Evolutionary conservation across 2,888 invertebrate genomes (phyloP), one percentile per base, ranked within the genome.

Genomic region (Andrena chrysosceles): DNA sequence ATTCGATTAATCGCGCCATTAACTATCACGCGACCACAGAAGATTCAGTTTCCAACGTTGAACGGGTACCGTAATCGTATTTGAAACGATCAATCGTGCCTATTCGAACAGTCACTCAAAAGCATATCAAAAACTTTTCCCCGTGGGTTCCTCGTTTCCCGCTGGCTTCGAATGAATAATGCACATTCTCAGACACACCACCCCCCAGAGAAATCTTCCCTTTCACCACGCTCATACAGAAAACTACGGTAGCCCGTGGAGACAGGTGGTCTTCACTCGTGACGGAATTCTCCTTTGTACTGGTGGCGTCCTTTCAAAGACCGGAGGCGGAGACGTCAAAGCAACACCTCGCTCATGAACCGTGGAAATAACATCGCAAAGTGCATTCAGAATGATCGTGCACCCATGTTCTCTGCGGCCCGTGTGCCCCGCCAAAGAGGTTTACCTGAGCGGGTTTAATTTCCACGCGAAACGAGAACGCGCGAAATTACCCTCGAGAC

Each of bases 171-270:
- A 74, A 83, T 83, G 83, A 84, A 78, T 83, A 83, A 84, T 84
- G 83, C 77, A 78, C 71, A 70, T 78, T 84, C 68, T 78, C 67
- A 75, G 83, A 78, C 62, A 33, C 83, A 31, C 62, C 31, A 56
- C 49, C 31, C 85, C 74, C 85, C 7, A 13, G 85, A 81, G 85
- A 85, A 85, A 85, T 85, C 85, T 85, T 77, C 66, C 56, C 60
- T 71, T 71, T 81, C 69, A 63, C 71, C 48, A 59, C 56, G 70
- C 52, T 77, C 74, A 69, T 64, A 77, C 71, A 35, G 85, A 74
- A 81, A 85, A 74, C 73, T 85, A 74, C 68, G 71, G 35, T 20
- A 35, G 73, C n/a, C 81, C 81, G n/a, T 3, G 29, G 74, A 77
- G 81, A 75, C 71, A 77, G 81, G 72, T 81, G 67, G 81, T 72